These are phyloP conservation scores for Chloebia gouldiae DNA, from an alignment of 2,113 vertebrate species.

Conservation along the genomic window DNA sequence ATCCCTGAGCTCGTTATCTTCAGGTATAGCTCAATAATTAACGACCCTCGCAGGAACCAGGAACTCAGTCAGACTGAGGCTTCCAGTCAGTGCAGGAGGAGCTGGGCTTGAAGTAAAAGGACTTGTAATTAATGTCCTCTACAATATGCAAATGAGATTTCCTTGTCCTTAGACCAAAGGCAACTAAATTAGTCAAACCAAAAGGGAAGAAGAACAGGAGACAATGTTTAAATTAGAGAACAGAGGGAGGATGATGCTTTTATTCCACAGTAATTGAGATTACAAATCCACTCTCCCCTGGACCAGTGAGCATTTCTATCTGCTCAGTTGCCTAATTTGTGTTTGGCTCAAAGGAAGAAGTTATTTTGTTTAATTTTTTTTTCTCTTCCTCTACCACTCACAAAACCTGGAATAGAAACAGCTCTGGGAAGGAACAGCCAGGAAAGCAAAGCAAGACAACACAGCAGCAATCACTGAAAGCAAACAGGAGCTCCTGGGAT, in stretches of 20 bases:
- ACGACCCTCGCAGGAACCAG: not conserved
- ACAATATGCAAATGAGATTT: not conserved
- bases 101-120: not conserved
- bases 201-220: not conserved
- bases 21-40: conserved; percentile 25
- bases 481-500: not conserved
- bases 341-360: not conserved
- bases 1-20: not conserved
- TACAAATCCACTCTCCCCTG: not conserved
- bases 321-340: not conserved
- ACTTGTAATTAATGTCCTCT: not conserved
- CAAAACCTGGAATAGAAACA: not conserved
- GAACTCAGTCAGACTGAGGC: not conserved
- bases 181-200: not conserved
- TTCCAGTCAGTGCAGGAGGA: not conserved
- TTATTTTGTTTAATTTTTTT: not conserved
- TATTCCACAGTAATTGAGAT: not conserved
- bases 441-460: not conserved
- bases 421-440: not conserved
- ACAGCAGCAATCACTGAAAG: not conserved
- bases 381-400: not conserved
- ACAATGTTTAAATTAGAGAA: conserved; percentile 10
- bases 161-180: conserved; percentile 13
- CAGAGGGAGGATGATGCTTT: not conserved
- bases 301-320: not conserved